Conservation (phyloP, 2,113 vertebrate genomes). For the Montifringilla adamsi region DNA sequence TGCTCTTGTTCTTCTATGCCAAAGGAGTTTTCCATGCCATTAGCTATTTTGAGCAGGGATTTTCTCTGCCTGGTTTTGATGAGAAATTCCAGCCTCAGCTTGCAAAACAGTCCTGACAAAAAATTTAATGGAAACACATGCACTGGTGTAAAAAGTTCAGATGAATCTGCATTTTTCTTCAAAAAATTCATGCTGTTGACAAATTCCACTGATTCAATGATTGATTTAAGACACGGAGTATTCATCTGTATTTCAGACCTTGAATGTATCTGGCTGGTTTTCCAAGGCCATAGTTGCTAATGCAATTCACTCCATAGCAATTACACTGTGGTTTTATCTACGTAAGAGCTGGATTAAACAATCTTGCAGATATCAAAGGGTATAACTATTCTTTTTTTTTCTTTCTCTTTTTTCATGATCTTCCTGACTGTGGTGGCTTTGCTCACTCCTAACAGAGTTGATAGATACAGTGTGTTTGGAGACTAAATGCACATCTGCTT, state of each 20-base stretch:
- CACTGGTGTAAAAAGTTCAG: constrained; percentile 35
- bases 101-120: neutral
- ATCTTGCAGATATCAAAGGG: constrained; percentile 25
- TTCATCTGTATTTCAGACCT: constrained; percentile 23
- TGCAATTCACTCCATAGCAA: constrained; percentile 22
- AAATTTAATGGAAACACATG: constrained; percentile 40
- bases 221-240: constrained; percentile 22
- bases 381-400: neutral
- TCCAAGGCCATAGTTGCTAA: constrained; percentile 35
- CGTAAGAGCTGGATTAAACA: constrained; percentile 39
- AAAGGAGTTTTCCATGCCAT: constrained; percentile 29
- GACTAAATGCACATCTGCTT: neutral
- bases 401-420: neutral
- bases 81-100: constrained; percentile 40
- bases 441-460: neutral
- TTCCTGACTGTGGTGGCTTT: neutral
- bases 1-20: neutral
- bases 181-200: constrained; percentile 21
- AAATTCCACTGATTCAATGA: constrained; percentile 1
- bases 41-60: constrained; percentile 38
- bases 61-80: constrained; percentile 40
- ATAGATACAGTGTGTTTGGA: constrained; percentile 9
- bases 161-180: constrained; percentile 39
- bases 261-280: constrained; percentile 25
- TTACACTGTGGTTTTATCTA: constrained; percentile 43